Evolutionary conservation across 2,113 vertebrate genomes (phyloP).

Genomic region (Pseudorectes ferrugineus): DNA sequence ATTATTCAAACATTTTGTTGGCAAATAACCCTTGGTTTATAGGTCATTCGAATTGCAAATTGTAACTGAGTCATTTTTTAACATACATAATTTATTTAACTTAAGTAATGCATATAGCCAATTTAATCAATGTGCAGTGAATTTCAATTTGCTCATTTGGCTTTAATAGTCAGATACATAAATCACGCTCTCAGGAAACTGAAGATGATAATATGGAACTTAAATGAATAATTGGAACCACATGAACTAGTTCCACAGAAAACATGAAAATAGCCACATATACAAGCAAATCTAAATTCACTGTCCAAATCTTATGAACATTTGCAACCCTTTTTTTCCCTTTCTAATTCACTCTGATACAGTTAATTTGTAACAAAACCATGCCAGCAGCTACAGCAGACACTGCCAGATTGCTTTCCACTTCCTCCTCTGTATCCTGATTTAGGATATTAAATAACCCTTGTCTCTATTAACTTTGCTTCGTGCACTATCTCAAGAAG

Average conservation of each 20-base stretch:
- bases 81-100: conserved; percentile 52
- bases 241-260: not conserved
- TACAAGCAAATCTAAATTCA: not conserved
- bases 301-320: not conserved
- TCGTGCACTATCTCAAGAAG: not conserved
- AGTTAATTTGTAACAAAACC: conserved; percentile 27
- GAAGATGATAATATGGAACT: not conserved
- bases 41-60: conserved; percentile 54
- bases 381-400: conserved; percentile 19
- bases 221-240: not conserved
- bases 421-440: conserved; percentile 23
- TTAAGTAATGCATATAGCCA: conserved; percentile 50
- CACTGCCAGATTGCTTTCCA: conserved; percentile 9
- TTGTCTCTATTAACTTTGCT: not conserved
- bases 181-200: conserved; percentile 1
- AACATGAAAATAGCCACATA: not conserved
- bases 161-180: conserved; percentile 9
- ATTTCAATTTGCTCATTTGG: not conserved
- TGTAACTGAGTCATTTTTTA: conserved; percentile 34
- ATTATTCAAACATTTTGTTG: conserved; percentile 57
- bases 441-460: conserved; percentile 44
- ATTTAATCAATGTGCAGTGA: conserved; percentile 48
- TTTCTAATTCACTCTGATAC: conserved; percentile 21
- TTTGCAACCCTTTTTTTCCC: not conserved
- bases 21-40: conserved; percentile 45